A percentile compares a stretch with the other conserved stretches of the same genome.
Conservation (phyloP, 2,113 vertebrate genomes). For the Carlito syrichta region DNA sequence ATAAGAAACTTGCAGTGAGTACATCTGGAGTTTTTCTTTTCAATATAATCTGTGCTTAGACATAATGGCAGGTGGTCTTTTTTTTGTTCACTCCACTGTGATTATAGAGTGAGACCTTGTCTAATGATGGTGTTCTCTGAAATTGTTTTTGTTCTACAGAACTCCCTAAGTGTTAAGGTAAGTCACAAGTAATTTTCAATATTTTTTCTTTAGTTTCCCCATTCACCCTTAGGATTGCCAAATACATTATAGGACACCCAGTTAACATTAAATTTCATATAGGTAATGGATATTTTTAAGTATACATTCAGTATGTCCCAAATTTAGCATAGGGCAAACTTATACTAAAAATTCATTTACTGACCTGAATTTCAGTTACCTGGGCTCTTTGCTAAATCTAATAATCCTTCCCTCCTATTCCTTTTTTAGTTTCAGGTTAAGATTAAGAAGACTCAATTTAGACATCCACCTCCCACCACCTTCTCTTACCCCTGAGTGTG, state of each 20-base stretch:
- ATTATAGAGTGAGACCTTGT: not conserved
- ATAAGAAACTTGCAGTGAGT: not conserved
- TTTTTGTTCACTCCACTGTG: not conserved
- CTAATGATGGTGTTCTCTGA: not conserved
- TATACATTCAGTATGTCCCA: not conserved
- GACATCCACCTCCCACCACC: fast-evolving
- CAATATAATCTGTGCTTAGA: not conserved
- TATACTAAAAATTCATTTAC: not conserved
- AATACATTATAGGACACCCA: slow-evolving; percentile 8
- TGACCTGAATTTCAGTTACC: not conserved
- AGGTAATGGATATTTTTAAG: not conserved
- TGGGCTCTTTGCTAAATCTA: not conserved
- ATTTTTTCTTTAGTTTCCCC: not conserved
- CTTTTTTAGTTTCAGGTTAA: not conserved
- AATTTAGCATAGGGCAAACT: not conserved
- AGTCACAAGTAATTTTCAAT: too few species aligned
- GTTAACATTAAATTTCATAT: not conserved
- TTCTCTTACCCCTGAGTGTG: not conserved
- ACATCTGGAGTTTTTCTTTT: not conserved
- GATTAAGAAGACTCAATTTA: not conserved
- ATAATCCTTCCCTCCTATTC: not conserved
- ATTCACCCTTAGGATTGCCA: not conserved
- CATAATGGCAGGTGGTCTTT: not conserved
- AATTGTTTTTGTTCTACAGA: not conserved
- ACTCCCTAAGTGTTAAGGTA: not conserved